Base-by-base conservation (phyloP, 2,797 vertebrate species). In the Macropodus opercularis region DNA sequence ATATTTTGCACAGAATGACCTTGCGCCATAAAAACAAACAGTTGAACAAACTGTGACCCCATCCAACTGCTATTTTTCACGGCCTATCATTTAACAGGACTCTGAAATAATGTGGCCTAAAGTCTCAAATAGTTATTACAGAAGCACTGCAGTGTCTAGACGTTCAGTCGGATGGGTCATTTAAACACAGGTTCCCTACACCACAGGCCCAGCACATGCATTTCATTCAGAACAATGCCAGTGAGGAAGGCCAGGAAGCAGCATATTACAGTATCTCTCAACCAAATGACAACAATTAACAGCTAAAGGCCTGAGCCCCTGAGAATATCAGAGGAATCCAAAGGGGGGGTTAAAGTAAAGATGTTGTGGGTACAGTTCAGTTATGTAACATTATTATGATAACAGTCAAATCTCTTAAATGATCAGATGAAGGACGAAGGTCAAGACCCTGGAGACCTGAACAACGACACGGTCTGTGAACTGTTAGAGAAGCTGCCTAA, bases 111-210 rank as follows among this genome's bases (percentile, higher is more conserved):
- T 76, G 53, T 62, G 65, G 32, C 29, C 57, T 44, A 41, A 17
- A 48, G 34, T 68, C 55, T 36, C 61, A 69, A 63, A 86, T 63
- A 79, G 80, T 73, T 80, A 78, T 87, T 72, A 69, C 66, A 82
- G 76, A 85, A 66, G 63, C 59, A 29, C 67, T 63, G 63, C 38
- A 66, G 71, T 79, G 44, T 66, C 63, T 72, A 51, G 43, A 52
- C 70, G 80, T 87, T 75, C 73, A 69, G 41, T 56, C 66, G 72
- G 47, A 64, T 47, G 36, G 69, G 55, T 48, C 34, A 15, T 79
- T 72, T 44, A 26, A 76, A 54, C 55, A 67, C 63, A 66, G 64
- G 42, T 80, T 59, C 14, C 40, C 68, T 73, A 38, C 18, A 26
- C 27, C 54, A 54, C 53, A 52, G 42, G 48, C 27, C 24, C 22